Percentiles rank a stretch among this genome's conserved stretches.
phyloP scores from a whole-genome alignment of 2,888 invertebrate genomes.

The Nymphalis polychloros region DNA sequence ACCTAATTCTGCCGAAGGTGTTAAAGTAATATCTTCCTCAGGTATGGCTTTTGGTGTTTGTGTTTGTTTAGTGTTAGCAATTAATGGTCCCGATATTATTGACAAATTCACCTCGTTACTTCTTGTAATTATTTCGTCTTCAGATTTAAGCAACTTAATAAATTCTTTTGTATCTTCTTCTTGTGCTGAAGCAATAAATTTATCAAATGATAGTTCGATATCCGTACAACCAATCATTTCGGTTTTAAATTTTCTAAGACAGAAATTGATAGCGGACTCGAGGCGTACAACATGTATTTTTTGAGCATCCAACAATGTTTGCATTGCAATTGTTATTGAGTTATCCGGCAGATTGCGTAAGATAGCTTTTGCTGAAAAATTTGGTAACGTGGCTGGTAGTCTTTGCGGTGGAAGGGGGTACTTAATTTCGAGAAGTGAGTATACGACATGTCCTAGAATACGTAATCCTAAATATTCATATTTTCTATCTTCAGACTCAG shows the following conservation, averaged over 20 bases:
- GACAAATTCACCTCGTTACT: slow-evolving; percentile 51
- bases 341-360: slow-evolving; percentile 71
- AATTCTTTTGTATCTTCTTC: slow-evolving; percentile 64
- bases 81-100: slow-evolving; percentile 50
- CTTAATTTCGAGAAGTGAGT: slow-evolving; percentile 75
- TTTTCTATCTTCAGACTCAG: slow-evolving; percentile 68
- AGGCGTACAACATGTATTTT: slow-evolving; percentile 71
- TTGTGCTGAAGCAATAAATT: slow-evolving; percentile 55
- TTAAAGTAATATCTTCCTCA: slow-evolving; percentile 78
- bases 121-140: slow-evolving; percentile 57
- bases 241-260: slow-evolving; percentile 76
- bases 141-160: slow-evolving; percentile 61
- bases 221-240: slow-evolving; percentile 78
- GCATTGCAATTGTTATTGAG: slow-evolving; percentile 65
- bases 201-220: slow-evolving; percentile 71
- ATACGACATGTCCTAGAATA: slow-evolving; percentile 78
- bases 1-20: slow-evolving; percentile 78
- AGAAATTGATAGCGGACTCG: slow-evolving; percentile 81
- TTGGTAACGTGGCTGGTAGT: slow-evolving; percentile 62
- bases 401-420: slow-evolving; percentile 67
- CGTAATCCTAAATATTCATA: slow-evolving; percentile 68
- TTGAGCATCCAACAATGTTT: slow-evolving; percentile 61
- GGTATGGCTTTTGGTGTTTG: slow-evolving; percentile 84
- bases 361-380: slow-evolving; percentile 63
- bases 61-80: slow-evolving; percentile 74